Base-by-base conservation (phyloP, 2,888 invertebrate genomes). In the Bibio marci region DNA sequence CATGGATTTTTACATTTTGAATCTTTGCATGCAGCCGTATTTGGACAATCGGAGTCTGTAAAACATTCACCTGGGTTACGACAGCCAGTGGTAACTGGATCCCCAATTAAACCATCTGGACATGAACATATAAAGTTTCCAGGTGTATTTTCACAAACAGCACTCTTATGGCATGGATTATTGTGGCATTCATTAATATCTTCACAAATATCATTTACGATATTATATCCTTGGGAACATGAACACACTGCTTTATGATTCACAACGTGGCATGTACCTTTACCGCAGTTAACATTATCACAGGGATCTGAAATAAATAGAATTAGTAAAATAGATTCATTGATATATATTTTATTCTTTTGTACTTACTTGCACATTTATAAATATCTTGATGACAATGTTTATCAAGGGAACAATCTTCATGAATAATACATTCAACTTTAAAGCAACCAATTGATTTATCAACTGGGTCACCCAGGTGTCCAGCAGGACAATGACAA, bases 1-100 rank as follows among this genome's bases (percentile, higher is more conserved):
- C 86, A 87, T 2, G 82, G 85, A 58, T 83, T 81, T 41, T 73
- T 70, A 49, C 88, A 90, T 35, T 71, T 73, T 43, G 78, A 75
- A 42, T 80, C 74, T 31, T 71, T 62, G 50, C 88, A 88, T 48
- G 76, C 71, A 1, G 86, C 82, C 38, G 76, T 71, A 8, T 69
- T 66, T 1, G 86, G 81, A 54, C 88, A 90, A 49, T 88, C 86
- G 2, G 70, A 63, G 52, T 87, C 80, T 3, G 76, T 70, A 45
- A 75, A 71, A 50, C 88, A 90, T 54, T 85, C 83, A 35, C 83
- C 87, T 2, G 88, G 83, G 55, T 75, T 72, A 46, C 78, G 73
- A 52, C 90, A 90, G 26, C 80, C 86, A 0, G 70, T 69, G 40
- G 70, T 67, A 25, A 69, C 63, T 7, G 78, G 73, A 64, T 88